These are phyloP conservation scores for Muntiacus muntjak DNA, from an alignment of 2,113 vertebrate species.

Conservation along the genomic window DNA sequence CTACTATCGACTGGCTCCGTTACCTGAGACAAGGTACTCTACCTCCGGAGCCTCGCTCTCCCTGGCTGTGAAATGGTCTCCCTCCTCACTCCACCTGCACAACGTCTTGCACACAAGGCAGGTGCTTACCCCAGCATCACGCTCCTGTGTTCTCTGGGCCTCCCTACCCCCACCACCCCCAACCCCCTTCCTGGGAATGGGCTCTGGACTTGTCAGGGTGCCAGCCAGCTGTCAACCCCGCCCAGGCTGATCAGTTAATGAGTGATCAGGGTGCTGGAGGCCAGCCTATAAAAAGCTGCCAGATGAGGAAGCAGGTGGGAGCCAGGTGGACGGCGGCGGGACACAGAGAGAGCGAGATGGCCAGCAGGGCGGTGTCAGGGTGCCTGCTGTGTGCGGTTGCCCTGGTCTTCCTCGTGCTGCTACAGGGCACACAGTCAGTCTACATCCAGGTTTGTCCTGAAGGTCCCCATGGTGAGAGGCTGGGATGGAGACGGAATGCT, in stretches of 20 bases:
- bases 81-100: fast-evolving
- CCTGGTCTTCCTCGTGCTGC: constrained; percentile 29
- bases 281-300: constrained; percentile 55
- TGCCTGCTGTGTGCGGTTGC: not conserved
- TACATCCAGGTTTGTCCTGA: constrained; percentile 60
- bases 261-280: constrained; percentile 25
- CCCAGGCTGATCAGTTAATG: constrained; percentile 63
- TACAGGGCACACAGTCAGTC: constrained; percentile 52
- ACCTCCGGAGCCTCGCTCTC: not conserved
- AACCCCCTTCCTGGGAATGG: not conserved
- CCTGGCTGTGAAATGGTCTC: not conserved
- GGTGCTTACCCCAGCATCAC: fast-evolving
- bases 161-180: not conserved
- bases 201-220: constrained; percentile 4
- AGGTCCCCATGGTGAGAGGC: not conserved
- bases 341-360: not conserved
- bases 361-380: not conserved
- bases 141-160: not conserved
- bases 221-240: constrained; percentile 47
- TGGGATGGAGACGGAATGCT: not conserved
- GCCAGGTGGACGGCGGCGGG: not conserved
- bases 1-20: not conserved
- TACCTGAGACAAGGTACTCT: no score
- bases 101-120: not conserved
- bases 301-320: not conserved